A percentile compares a stretch with the other conserved stretches of the same genome.
These are phyloP conservation scores for Homarus gammarus DNA, from an alignment of 2,888 invertebrate genomes.

Conservation along the genomic window DNA sequence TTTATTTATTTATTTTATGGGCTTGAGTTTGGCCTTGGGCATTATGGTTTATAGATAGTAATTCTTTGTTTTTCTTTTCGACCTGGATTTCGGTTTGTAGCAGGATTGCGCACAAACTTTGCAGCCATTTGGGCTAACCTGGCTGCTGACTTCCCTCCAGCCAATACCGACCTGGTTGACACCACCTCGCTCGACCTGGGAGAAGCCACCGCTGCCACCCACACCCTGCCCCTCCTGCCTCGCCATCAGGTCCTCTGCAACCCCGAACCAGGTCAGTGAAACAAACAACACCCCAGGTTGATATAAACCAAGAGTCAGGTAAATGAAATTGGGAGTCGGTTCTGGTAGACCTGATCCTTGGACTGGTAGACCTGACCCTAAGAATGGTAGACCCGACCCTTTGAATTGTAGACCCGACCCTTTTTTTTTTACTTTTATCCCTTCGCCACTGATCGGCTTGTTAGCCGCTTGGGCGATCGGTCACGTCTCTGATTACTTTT, in stretches of 20 bases:
- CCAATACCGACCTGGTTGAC: constrained; percentile 34
- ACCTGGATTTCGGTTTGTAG: constrained; percentile 40
- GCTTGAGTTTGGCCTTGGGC: background rate
- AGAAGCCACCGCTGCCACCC: constrained; percentile 25
- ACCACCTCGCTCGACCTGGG: constrained; percentile 36
- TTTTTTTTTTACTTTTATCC: too few relatives aligned
- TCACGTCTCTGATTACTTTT: too few relatives aligned
- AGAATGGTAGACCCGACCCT: too few relatives aligned
- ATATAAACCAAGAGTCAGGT: too few relatives aligned
- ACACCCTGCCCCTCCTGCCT: constrained; percentile 16
- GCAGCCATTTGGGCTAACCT: constrained; percentile 67
- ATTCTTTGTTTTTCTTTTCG: constrained; percentile 45
- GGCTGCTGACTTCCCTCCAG: constrained; percentile 68
- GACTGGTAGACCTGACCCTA: too few relatives aligned
- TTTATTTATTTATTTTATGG: constrained; percentile 16
- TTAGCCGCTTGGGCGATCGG: too few relatives aligned
- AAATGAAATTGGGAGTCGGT: too few relatives aligned
- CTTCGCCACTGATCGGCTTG: too few relatives aligned
- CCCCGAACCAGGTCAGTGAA: constrained; percentile 40
- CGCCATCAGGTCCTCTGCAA: constrained; percentile 37
- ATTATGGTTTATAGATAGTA: constrained; percentile 24
- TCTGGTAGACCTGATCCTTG: too few relatives aligned
- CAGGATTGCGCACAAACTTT: constrained; percentile 48
- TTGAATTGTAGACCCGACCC: too few relatives aligned
- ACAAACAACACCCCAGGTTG: too few relatives aligned